phyloP scores from a whole-genome alignment of 2,888 invertebrate species.

The Hanleya hanleyi region DNA sequence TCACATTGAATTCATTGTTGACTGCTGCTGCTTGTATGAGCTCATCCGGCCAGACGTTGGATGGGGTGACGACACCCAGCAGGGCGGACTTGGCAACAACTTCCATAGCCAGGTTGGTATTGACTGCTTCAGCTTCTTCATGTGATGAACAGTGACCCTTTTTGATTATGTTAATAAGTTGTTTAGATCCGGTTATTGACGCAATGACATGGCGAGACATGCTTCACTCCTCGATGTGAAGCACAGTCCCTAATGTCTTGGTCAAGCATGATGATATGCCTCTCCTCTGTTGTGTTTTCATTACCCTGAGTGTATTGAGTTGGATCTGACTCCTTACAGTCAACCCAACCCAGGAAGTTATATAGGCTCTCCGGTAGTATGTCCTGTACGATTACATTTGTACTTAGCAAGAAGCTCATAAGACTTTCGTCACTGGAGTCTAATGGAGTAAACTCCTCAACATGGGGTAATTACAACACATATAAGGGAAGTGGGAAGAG shows the following conservation, averaged over 20 bases:
- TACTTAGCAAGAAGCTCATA: not conserved
- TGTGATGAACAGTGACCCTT: not conserved
- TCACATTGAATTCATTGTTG: not conserved
- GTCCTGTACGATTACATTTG: too few species aligned
- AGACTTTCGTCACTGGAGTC: not conserved
- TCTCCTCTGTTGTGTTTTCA: not conserved
- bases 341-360: not conserved
- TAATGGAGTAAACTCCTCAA: too few species aligned
- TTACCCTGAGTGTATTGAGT: not conserved
- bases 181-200: not conserved
- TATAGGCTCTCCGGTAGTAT: not conserved
- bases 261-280: not conserved
- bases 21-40: not conserved
- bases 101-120: not conserved
- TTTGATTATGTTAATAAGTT: not conserved
- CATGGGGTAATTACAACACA: too few species aligned
- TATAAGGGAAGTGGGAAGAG: too few species aligned
- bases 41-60: not conserved
- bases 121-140: not conserved
- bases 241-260: not conserved
- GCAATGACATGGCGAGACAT: too few species aligned
- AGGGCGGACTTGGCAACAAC: not conserved
- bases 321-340: not conserved
- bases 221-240: too few species aligned
- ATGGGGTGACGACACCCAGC: not conserved